A percentile compares a stretch with the other conserved stretches of the same genome.
Evolutionary conservation across 1,140 invertebrate species (phyloP).

Genomic region (Drosophila ambigua): DNA sequence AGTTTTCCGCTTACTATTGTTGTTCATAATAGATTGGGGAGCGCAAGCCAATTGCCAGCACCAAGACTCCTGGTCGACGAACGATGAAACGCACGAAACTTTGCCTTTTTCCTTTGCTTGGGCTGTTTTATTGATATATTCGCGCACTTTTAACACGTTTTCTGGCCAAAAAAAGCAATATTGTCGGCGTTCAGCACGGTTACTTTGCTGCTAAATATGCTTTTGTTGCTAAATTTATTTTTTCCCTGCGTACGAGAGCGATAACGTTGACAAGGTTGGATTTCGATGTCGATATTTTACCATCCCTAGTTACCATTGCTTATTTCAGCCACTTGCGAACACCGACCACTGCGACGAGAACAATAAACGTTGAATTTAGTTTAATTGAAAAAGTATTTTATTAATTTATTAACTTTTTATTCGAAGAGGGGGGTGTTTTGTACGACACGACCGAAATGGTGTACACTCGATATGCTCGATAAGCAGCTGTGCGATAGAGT

Average conservation of each 20-base stretch:
- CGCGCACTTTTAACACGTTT: conserved; percentile 31
- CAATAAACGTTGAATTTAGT: conserved; percentile 9
- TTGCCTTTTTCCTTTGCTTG: conserved; percentile 41
- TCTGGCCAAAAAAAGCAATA: conserved; percentile 33
- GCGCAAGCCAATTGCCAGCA: conserved; percentile 57
- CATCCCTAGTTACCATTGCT: conserved; percentile 27
- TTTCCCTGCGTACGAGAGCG: conserved; percentile 55
- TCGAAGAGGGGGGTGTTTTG: conserved; percentile 6
- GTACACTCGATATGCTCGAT: not conserved
- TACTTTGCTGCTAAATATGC: conserved; percentile 49
- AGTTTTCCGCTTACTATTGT: conserved; percentile 83
- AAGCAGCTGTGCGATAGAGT: too few relatives aligned
- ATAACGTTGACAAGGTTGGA: conserved; percentile 36
- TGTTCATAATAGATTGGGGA: conserved; percentile 72
- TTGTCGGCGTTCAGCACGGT: conserved; percentile 42
- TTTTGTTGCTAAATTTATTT: conserved; percentile 64
- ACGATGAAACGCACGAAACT: conserved; percentile 43
- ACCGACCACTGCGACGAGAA: conserved; percentile 1
- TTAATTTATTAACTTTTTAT: conserved; percentile 22
- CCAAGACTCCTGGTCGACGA: conserved; percentile 1
- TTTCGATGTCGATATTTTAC: conserved; percentile 33
- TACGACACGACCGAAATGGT: conserved; percentile 11
- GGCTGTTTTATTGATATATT: conserved; percentile 22
- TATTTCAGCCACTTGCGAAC: not conserved
- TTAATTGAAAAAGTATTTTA: conserved; percentile 5